A percentile compares a stretch with the other conserved stretches of the same genome.
Evolutionary conservation across 2,113 vertebrate genomes (phyloP).

Genomic region (Agapornis roseicollis): DNA sequence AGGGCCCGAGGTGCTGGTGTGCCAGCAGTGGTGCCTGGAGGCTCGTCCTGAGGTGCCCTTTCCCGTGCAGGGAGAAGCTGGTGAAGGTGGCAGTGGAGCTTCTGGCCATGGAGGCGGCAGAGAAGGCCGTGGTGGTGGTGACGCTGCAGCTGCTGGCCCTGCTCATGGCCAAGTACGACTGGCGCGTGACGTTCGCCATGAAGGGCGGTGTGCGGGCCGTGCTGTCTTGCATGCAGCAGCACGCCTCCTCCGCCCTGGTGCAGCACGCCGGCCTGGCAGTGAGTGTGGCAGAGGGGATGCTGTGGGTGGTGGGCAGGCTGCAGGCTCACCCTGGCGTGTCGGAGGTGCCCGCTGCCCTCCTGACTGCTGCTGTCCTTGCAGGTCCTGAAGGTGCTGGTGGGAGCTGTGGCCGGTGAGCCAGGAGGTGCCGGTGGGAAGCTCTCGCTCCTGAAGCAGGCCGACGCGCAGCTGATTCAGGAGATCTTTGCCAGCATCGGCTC

Average conservation of each 20-base stretch:
- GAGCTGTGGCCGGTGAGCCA: slow-evolving; percentile 80
- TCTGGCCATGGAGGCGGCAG: slow-evolving; percentile 75
- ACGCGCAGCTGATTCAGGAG: slow-evolving; percentile 89
- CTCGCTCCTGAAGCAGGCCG: slow-evolving; percentile 76
- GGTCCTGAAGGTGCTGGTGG: slow-evolving; percentile 89
- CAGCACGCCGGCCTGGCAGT: slow-evolving; percentile 90
- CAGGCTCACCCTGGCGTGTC: accelerated
- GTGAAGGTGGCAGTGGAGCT: slow-evolving; percentile 86
- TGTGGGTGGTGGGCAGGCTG: accelerated
- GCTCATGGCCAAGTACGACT: slow-evolving; percentile 84
- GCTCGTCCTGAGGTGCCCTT: not conserved
- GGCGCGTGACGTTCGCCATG: slow-evolving; percentile 87
- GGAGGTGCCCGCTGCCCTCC: not conserved
- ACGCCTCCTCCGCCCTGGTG: slow-evolving; percentile 72
- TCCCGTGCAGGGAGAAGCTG: slow-evolving; percentile 82
- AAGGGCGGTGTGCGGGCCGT: slow-evolving; percentile 90
- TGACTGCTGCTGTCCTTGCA: slow-evolving; percentile 29
- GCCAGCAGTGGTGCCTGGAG: not conserved
- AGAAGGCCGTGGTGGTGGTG: slow-evolving; percentile 75
- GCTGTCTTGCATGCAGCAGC: slow-evolving; percentile 88
- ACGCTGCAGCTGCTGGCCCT: slow-evolving; percentile 81
- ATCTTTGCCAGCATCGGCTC: slow-evolving; percentile 96
- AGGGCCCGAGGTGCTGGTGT: accelerated
- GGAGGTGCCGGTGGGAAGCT: slow-evolving; percentile 60
- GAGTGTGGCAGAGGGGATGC: slow-evolving; percentile 32